These are phyloP conservation scores for Archegozetes longisetosus DNA, from an alignment of 1,140 invertebrate genomes.

Conservation along the genomic window DNA sequence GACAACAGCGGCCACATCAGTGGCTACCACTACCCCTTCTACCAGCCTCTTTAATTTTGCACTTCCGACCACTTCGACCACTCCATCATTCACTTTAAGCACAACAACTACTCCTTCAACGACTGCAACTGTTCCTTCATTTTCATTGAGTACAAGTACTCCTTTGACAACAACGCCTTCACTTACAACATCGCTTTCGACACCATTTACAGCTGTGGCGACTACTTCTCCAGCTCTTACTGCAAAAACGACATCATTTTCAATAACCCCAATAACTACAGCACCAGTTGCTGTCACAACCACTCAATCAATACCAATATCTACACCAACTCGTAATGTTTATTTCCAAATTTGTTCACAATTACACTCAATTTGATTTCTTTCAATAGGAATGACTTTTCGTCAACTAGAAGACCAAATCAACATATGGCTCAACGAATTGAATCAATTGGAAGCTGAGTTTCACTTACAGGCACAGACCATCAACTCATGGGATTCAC, in stretches of 20 bases:
- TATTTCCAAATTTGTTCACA: not conserved
- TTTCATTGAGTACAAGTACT: constrained; percentile 8
- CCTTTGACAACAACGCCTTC: constrained; percentile 14
- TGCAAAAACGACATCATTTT: constrained; percentile 5
- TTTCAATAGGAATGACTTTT: constrained; percentile 46
- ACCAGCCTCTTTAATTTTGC: not conserved
- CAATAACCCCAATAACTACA: constrained; percentile 27
- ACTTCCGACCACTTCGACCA: not conserved
- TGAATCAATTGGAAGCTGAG: constrained; percentile 81
- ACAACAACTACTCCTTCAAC: constrained; percentile 11
- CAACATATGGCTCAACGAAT: constrained; percentile 85
- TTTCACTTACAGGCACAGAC: constrained; percentile 87
- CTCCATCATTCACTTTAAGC: constrained; percentile 3
- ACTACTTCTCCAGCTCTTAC: constrained; percentile 28
- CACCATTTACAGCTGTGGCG: constrained; percentile 29
- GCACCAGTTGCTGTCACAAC: constrained; percentile 28
- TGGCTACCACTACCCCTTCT: not conserved
- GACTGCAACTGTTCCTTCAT: not conserved
- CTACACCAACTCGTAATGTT: not conserved
- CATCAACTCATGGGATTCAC: constrained; percentile 82
- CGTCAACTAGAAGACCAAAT: constrained; percentile 77
- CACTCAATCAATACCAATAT: constrained; percentile 20
- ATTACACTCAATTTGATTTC: constrained; percentile 1
- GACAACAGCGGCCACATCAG: constrained; percentile 20
- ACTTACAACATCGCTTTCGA: constrained; percentile 14